Conservation (phyloP, 2,797 vertebrate species). For the Hirundo rustica region DNA sequence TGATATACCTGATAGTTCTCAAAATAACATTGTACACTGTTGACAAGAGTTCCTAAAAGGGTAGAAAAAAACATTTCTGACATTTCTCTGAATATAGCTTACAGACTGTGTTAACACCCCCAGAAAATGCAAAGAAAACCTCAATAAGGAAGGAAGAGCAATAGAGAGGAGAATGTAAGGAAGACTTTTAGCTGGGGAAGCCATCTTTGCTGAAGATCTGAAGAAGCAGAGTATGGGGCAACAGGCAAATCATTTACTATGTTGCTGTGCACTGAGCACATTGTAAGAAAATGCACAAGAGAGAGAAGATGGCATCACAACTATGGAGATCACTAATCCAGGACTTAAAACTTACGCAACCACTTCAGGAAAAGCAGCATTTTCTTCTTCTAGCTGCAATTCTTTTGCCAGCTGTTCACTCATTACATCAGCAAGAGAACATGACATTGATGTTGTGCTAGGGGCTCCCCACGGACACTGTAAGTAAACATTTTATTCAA, state of each 20-base stretch:
- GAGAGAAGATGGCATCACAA: not conserved
- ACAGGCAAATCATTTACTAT: not conserved
- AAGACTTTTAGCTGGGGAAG: not conserved
- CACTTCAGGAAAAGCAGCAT: conserved; percentile 71
- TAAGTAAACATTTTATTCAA: not conserved
- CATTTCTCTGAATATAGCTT: not conserved
- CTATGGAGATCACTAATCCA: not conserved
- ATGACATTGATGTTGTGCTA: conserved; percentile 70
- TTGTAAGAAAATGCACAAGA: not conserved
- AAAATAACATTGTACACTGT: not conserved
- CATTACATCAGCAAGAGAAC: conserved; percentile 94
- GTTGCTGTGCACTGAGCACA: not conserved
- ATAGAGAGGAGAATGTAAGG: not conserved
- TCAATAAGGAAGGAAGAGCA: not conserved
- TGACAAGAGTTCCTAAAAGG: not conserved
- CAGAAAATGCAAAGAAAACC: not conserved
- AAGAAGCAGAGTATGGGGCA: not conserved
- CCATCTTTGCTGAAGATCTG: not conserved
- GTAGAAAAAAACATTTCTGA: not conserved
- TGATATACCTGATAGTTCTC: not conserved
- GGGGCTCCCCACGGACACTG: conserved; percentile 87
- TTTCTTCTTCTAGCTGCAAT: conserved; percentile 88
- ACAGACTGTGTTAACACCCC: not conserved
- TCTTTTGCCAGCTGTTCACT: conserved; percentile 91
- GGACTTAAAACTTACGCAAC: conserved; percentile 77